Evolutionary conservation across 2,113 vertebrate genomes (phyloP), one percentile per base, ranked within the genome.

Genomic region (Daubentonia madagascariensis): DNA sequence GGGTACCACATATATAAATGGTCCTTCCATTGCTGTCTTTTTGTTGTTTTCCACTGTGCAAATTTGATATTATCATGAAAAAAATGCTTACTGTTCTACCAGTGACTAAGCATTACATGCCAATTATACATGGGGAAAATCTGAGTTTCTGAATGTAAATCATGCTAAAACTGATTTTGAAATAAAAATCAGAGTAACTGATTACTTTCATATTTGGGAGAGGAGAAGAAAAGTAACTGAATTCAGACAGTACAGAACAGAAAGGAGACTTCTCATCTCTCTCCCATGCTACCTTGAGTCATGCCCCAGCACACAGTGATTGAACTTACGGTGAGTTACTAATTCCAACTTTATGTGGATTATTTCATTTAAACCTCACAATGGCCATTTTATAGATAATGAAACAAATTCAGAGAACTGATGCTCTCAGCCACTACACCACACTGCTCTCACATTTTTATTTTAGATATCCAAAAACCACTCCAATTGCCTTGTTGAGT

Each of bases 141-240:
- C 63, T 75, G 70, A 52, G 37, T 73, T 91, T 65, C 89, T 85
- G 59, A 85, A 32, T 81, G 59, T 48, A 94, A 84, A 40, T 14
- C 48, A 43, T 6, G 6, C 1, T n/a, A 28, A 81, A 84, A 78
- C 12, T 37, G 57, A 80, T 50, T 68, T 48, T 65, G 13, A 85
- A 67, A 57, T 73, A 37, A 95, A 94, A 92, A 68, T 37, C 18
- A 75, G 25, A 32, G n/a, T 50, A 68, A 20, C 16, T 52, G 18
- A 17, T 54, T 75, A n/a, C 22, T 83, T 22, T 89, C 48, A 6
- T 13, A 52, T 35, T 17, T 63, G 48, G n/a, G 12, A 10, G 35
- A 22, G 65, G 20, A 43, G n/a, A 81, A 54, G 48, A 81, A 85
- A 85, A 76, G 37, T 68, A 23, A 37, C 40, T 75, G 22, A 57